Evolutionary conservation across 1,140 invertebrate genomes (phyloP).

Genomic region (Luehdorfia chinensis): DNA sequence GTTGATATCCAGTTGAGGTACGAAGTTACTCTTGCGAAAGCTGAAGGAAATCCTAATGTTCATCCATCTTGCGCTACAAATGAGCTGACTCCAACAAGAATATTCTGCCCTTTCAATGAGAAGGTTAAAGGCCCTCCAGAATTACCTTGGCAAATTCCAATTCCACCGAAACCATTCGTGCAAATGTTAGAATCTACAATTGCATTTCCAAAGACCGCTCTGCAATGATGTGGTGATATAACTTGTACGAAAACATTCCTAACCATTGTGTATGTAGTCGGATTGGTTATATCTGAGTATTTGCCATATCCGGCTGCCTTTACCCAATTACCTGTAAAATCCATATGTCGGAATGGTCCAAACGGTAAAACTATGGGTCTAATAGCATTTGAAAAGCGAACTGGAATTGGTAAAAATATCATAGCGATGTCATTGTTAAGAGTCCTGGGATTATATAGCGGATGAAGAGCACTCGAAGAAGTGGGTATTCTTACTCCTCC

Average conservation of each 20-base stretch:
- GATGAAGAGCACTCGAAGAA: constrained; percentile 30
- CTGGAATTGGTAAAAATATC: constrained; percentile 30
- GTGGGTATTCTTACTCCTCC: constrained; percentile 39
- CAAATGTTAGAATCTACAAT: constrained; percentile 51
- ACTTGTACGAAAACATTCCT: constrained; percentile 38
- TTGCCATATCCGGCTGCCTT: constrained; percentile 45
- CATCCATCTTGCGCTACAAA: constrained; percentile 45
- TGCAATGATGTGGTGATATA: constrained; percentile 34
- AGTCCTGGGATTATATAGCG: constrained; percentile 33
- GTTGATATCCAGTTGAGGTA: constrained; percentile 37
- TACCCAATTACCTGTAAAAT: constrained; percentile 30
- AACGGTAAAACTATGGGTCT: constrained; percentile 33
- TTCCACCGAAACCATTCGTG: constrained; percentile 40
- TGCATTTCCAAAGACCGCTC: constrained; percentile 26
- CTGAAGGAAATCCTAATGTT: constrained; percentile 42
- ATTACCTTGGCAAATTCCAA: constrained; percentile 55
- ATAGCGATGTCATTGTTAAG: constrained; percentile 55
- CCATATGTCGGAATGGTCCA: constrained; percentile 22
- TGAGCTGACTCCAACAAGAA: constrained; percentile 48
- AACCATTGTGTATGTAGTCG: constrained; percentile 35
- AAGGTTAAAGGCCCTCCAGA: constrained; percentile 47
- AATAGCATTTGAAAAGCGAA: constrained; percentile 30
- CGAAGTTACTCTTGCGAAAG: constrained; percentile 37
- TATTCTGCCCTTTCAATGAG: constrained; percentile 25
- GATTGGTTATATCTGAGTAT: constrained; percentile 39